phyloP scores from a whole-genome alignment of 2,113 vertebrate genomes.

The Calidris pygmaea region DNA sequence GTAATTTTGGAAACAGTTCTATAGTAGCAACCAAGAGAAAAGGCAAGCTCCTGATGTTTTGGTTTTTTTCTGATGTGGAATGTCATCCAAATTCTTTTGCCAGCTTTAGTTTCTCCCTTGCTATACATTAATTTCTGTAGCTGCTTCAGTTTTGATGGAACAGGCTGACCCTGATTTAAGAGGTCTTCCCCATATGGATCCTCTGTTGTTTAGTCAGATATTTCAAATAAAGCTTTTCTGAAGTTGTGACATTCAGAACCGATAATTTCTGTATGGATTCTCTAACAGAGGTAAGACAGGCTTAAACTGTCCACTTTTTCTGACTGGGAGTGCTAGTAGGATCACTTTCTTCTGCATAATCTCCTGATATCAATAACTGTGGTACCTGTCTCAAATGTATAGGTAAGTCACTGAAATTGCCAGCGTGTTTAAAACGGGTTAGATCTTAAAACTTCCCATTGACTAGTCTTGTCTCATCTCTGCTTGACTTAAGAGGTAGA shows the following conservation, averaged over 20 bases:
- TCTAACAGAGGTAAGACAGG: neutral
- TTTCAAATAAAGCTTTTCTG: neutral
- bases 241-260: fast-evolving
- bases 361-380: neutral
- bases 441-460: neutral
- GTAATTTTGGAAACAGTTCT: neutral
- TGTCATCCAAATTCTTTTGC: neutral
- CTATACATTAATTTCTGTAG: neutral
- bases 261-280: neutral
- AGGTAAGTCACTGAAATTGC: neutral
- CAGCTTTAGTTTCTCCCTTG: neutral
- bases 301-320: neutral
- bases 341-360: neutral
- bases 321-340: neutral
- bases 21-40: neutral
- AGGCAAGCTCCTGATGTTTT: neutral
- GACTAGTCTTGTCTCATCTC: neutral
- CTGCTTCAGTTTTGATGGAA: neutral
- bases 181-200: neutral
- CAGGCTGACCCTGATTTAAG: neutral
- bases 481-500: neutral
- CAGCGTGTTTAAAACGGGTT: neutral
- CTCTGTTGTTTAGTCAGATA: neutral
- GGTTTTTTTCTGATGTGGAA: neutral
- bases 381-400: neutral